A percentile compares a stretch with the other conserved stretches of the same genome.
Conservation (phyloP, 2,888 invertebrate species). For the Micropterix aruncella region DNA sequence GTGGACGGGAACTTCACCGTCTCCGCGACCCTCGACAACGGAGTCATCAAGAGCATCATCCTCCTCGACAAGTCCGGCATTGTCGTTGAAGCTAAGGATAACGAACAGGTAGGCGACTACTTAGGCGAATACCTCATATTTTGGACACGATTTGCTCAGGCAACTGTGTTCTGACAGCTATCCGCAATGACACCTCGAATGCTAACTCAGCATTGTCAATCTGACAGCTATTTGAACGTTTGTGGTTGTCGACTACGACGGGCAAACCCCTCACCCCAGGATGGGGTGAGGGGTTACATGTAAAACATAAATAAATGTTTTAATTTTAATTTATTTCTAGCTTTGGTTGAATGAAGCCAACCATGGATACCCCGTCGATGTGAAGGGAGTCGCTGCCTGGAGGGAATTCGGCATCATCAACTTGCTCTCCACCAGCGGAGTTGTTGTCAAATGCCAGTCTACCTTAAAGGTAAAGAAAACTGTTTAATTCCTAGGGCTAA, state of each 20-base stretch:
- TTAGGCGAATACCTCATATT: too few species aligned
- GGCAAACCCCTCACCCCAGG: too few species aligned
- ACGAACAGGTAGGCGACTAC: conserved; percentile 48
- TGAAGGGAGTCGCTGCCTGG: conserved; percentile 47
- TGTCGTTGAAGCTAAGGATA: conserved; percentile 47
- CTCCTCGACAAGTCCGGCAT: conserved; percentile 54
- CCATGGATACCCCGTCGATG: conserved; percentile 53
- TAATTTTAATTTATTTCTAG: conserved; percentile 25
- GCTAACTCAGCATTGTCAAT: too few species aligned
- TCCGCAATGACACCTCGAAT: too few species aligned
- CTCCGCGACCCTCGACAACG: conserved; percentile 53
- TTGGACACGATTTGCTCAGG: too few species aligned
- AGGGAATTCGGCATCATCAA: conserved; percentile 39
- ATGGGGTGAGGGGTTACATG: too few species aligned
- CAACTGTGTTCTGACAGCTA: too few species aligned
- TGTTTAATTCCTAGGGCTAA: too few species aligned
- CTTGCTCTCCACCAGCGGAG: conserved; percentile 48
- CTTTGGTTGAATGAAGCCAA: conserved; percentile 48
- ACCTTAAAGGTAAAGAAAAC: too few species aligned
- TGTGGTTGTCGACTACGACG: too few species aligned
- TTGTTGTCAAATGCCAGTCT: conserved; percentile 42
- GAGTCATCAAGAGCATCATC: conserved; percentile 51
- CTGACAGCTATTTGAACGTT: too few species aligned
- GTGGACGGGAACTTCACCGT: conserved; percentile 79
- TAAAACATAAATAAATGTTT: too few species aligned